These are phyloP conservation scores for Ammodytes marinus DNA, from an alignment of 2,113 vertebrate genomes.

Conservation along the genomic window DNA sequence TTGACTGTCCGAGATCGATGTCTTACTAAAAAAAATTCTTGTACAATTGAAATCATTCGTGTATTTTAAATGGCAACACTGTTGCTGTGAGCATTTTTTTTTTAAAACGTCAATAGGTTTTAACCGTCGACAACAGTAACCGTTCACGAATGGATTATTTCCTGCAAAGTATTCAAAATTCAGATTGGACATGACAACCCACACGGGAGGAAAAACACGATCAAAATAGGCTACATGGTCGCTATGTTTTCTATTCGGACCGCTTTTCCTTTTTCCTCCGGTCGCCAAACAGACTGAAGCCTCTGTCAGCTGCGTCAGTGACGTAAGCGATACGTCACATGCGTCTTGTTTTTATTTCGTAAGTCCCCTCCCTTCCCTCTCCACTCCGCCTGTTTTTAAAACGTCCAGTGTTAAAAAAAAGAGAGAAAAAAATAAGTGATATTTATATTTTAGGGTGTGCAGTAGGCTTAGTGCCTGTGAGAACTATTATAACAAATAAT, in stretches of 20 bases:
- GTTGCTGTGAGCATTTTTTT: slow-evolving; percentile 17
- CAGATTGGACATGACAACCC: neutral
- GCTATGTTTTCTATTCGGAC: slow-evolving; percentile 25
- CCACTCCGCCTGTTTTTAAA: slow-evolving; percentile 26
- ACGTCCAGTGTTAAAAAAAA: slow-evolving; percentile 13
- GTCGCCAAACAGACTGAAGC: slow-evolving; percentile 49
- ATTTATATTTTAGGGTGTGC: neutral
- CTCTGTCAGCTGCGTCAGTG: slow-evolving; percentile 58
- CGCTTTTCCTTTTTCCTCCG: slow-evolving; percentile 40
- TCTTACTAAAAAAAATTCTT: neutral
- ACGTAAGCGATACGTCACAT: slow-evolving; percentile 66
- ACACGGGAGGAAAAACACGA: neutral
- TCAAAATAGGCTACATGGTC: slow-evolving; percentile 9
- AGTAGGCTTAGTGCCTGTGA: neutral
- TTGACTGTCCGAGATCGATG: neutral
- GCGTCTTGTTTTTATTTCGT: slow-evolving; percentile 71
- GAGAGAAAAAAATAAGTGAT: neutral
- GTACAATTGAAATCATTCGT: neutral
- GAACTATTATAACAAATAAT: neutral
- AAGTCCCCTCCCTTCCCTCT: slow-evolving; percentile 49
- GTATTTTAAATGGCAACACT: slow-evolving; percentile 59
- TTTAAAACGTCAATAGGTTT: slow-evolving; percentile 2
- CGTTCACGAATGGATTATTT: neutral
- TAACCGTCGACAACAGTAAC: slow-evolving; percentile 11
- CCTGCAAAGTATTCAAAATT: neutral